Conservation (phyloP, 2,797 vertebrate genomes). For the Helostoma temminkii region DNA sequence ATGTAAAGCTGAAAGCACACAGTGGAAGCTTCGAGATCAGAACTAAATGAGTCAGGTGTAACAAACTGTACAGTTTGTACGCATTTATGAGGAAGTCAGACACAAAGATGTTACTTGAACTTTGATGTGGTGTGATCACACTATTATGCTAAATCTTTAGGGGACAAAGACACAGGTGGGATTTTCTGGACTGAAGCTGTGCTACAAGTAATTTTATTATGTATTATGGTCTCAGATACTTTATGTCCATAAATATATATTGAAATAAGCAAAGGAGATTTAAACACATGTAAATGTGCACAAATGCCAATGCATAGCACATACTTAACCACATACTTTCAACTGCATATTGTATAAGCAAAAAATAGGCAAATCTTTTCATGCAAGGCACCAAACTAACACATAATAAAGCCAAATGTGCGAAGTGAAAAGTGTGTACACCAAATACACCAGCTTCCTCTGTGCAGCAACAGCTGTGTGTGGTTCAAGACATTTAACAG, state of each 20-base stretch:
- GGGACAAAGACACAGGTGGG: background rate
- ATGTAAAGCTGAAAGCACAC: background rate
- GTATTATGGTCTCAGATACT: background rate
- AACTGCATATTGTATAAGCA: background rate
- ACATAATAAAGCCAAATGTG: background rate
- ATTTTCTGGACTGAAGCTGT: background rate
- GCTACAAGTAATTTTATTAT: background rate
- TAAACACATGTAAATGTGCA: background rate
- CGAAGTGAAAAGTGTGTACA: conserved; percentile 25
- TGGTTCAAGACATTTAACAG: conserved; percentile 59
- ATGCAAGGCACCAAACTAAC: background rate
- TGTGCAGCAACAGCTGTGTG: conserved; percentile 64
- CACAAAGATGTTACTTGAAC: background rate
- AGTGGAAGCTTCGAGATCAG: conserved; percentile 11
- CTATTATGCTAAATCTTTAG: background rate
- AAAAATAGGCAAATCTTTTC: background rate
- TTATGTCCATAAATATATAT: background rate
- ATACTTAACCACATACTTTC: background rate
- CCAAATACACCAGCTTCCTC: conserved; percentile 38
- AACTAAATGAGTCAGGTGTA: background rate
- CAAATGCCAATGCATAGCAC: background rate
- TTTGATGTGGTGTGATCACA: conserved; percentile 1
- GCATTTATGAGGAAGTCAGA: conserved; percentile 22
- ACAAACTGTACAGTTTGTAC: conserved; percentile 30
- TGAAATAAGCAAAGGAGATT: background rate